phyloP scores from a whole-genome alignment of 30 jellyfish, hydroid and myxozoan genomes.

The Euphysa ruthae region DNA sequence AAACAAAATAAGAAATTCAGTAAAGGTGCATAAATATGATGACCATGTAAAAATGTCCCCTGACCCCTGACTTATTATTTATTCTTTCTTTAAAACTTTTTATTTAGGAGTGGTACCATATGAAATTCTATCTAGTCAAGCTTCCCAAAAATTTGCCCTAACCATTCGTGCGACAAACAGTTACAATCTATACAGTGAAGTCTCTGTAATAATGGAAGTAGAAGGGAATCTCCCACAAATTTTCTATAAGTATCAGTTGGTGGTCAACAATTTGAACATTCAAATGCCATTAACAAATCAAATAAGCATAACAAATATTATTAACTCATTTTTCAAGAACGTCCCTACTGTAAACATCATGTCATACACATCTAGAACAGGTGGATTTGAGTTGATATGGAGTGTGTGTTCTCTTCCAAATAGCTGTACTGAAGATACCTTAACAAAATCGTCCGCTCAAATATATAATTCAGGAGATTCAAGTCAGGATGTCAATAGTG shows the following conservation, averaged over 20 bases:
- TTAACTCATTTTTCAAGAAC: constrained; percentile 38
- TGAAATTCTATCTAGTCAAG: constrained; percentile 39
- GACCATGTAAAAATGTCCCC: too few relatives aligned
- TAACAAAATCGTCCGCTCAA: constrained; percentile 5
- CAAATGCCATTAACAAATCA: constrained; percentile 14
- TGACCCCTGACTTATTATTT: too few relatives aligned
- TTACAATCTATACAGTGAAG: constrained; percentile 46
- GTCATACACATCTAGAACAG: constrained; percentile 8
- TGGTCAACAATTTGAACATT: constrained; percentile 8
- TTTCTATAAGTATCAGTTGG: constrained; percentile 49
- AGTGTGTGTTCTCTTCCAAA: constrained; percentile 63
- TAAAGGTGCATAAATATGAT: too few relatives aligned
- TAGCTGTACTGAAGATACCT: constrained; percentile 54
- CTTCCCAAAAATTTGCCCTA: constrained; percentile 32
- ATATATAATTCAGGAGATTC: not conserved
- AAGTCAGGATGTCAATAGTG: not conserved
- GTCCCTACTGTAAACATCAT: constrained; percentile 24
- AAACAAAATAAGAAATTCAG: too few relatives aligned
- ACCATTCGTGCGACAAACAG: constrained; percentile 77
- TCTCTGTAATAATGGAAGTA: constrained; percentile 27
- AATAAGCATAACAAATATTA: constrained; percentile 8
- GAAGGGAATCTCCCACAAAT: constrained; percentile 64
- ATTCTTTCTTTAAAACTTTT: too few relatives aligned
- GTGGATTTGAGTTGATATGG: constrained; percentile 28
- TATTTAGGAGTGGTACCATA: constrained; percentile 11